Evolutionary conservation across 1,140 invertebrate genomes (phyloP), one percentile per base, ranked within the genome.

Genomic region (Lepidurus arcticus): DNA sequence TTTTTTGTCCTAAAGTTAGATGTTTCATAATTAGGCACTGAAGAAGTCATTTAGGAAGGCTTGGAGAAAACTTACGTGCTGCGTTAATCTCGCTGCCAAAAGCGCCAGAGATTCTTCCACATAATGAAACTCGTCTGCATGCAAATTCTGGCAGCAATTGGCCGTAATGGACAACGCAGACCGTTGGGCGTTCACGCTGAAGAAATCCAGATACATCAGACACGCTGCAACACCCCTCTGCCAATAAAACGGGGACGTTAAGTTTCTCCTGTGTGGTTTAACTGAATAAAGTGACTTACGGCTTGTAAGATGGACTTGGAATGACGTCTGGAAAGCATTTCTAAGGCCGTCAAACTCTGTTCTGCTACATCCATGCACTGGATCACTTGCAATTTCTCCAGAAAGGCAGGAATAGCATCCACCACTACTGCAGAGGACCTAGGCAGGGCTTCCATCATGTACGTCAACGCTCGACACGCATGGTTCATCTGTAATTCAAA

Each of bases 331-430:
- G 96, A 98, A 34, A 99, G 87, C 92, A 98, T 98, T 84, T 98
- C 97, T 26, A 99, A 87, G 1, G 97, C 97, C 7, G 96, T 98
- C 73, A 99, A 87, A 82, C 94, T 94, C 86, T 98, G 97, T 86
- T 99, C 97, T 21, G 97, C 97, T 6, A 99, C 97, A 86, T 99
- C 97, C 95, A 99, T 98, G 84, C 97, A 99, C 81, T 98, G 96
- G 81, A 99, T 99, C 0, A 95, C 94, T 88, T 98, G 95, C 47
- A 99, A 88, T 86, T 98, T 97, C 86, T 96, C 94, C 26, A 98
- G 86, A 86, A 98, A 97, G 7, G 95, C 94, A 4, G 98, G 97
- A 43, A 99, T 94, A 24, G 97, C 97, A 81, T 99, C 95, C 3
- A 98, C 94, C 10, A 99, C 96, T 21, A 98, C 94, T 7, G 94